These are phyloP conservation scores for Sphenopsis melanotis DNA, from an alignment of 2,797 vertebrate species.

Conservation along the genomic window DNA sequence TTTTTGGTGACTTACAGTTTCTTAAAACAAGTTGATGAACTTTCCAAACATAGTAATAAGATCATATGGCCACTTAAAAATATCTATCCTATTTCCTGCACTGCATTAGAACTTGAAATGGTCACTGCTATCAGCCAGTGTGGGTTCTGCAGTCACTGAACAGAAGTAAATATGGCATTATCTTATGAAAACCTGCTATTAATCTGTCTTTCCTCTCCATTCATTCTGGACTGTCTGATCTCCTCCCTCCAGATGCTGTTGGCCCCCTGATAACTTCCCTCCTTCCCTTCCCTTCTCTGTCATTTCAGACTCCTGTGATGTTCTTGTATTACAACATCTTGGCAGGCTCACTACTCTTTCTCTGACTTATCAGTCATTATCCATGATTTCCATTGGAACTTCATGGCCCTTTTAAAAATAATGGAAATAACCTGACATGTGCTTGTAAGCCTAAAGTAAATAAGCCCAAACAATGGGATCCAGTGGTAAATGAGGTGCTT, in stretches of 20 bases:
- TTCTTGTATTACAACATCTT: slow-evolving; percentile 31
- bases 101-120: not conserved
- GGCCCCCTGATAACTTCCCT: slow-evolving; percentile 37
- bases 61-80: not conserved
- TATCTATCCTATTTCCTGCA: not conserved
- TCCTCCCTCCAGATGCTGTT: slow-evolving; percentile 28
- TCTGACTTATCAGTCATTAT: slow-evolving; percentile 38
- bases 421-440: slow-evolving; percentile 30
- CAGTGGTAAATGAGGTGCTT: slow-evolving; percentile 7
- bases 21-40: not conserved
- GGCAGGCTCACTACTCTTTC: not conserved
- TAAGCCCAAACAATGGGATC: not conserved
- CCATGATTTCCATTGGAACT: slow-evolving; percentile 34
- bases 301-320: slow-evolving; percentile 12
- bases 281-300: not conserved
- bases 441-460: slow-evolving; percentile 11
- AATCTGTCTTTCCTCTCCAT: slow-evolving; percentile 11
- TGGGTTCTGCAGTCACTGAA: not conserved
- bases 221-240: slow-evolving; percentile 15
- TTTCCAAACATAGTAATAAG: not conserved
- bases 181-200: slow-evolving; percentile 33
- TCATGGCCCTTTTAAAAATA: slow-evolving; percentile 3
- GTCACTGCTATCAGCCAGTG: not conserved
- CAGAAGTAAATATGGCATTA: slow-evolving; percentile 2
- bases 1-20: not conserved